Evolutionary conservation across 2,888 invertebrate species (phyloP).

Genomic region (Drosophila birchii): DNA sequence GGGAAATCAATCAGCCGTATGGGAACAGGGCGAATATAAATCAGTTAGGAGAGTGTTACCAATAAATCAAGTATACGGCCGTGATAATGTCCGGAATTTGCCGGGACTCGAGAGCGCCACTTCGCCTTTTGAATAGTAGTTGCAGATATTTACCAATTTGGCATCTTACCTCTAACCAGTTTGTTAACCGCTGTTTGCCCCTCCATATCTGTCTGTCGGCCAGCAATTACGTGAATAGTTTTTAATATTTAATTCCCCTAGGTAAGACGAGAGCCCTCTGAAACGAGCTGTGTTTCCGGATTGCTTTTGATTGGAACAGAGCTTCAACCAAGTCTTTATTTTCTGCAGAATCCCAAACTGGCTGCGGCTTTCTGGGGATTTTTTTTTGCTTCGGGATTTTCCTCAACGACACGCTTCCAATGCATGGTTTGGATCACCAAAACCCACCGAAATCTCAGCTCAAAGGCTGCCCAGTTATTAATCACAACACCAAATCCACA

Average conservation of each 20-base stretch:
- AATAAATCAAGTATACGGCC: constrained; percentile 55
- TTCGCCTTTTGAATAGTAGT: constrained; percentile 10
- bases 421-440: background rate
- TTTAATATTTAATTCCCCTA: constrained; percentile 1
- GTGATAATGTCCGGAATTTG: constrained; percentile 39
- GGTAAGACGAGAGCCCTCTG: constrained; percentile 14
- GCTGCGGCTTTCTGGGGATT: constrained; percentile 34
- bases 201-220: constrained; percentile 22
- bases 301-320: background rate
- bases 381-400: constrained; percentile 44
- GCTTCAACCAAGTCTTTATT: constrained; percentile 7
- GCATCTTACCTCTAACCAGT: constrained; percentile 32
- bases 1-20: constrained; percentile 56
- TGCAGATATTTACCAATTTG: constrained; percentile 19
- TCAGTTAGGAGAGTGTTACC: constrained; percentile 53
- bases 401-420: constrained; percentile 14
- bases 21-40: constrained; percentile 57
- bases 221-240: constrained; percentile 11
- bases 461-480: constrained; percentile 12
- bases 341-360: constrained; percentile 57
- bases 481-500: constrained; percentile 16
- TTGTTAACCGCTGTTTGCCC: constrained; percentile 6
- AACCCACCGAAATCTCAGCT: constrained; percentile 9
- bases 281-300: constrained; percentile 9
- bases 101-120: constrained; percentile 4